These are phyloP conservation scores for Pollenia amentaria DNA, from an alignment of 2,888 invertebrate species.

Conservation along the genomic window DNA sequence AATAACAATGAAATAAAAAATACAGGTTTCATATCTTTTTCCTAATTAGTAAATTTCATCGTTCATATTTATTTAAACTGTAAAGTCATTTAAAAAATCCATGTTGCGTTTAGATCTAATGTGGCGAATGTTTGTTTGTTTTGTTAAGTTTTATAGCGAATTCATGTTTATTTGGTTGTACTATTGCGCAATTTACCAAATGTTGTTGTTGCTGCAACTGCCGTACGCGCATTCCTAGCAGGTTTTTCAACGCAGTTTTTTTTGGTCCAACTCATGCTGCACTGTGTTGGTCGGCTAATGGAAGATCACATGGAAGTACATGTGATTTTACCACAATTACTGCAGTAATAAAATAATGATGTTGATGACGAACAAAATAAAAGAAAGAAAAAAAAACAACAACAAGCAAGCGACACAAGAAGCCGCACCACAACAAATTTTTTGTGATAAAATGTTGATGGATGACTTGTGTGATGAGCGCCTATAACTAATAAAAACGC, in stretches of 20 bases:
- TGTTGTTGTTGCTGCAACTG: constrained; percentile 14
- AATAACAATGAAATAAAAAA: neutral
- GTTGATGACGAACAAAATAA: constrained; percentile 2
- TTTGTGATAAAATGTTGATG: constrained; percentile 34
- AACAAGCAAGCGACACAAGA: neutral
- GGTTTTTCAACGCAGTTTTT: constrained; percentile 57
- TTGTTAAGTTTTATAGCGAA: constrained; percentile 23
- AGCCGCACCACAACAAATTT: neutral
- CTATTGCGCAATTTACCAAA: constrained; percentile 48
- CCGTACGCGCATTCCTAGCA: constrained; percentile 28
- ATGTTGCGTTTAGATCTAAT: neutral
- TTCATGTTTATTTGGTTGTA: constrained; percentile 29
- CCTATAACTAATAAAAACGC: constrained; percentile 27
- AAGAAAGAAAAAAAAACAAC: neutral
- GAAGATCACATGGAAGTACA: neutral
- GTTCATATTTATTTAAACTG: constrained; percentile 18
- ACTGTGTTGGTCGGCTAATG: neutral
- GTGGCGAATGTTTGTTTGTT: constrained; percentile 14
- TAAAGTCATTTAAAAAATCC: constrained; percentile 19
- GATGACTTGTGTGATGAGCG: constrained; percentile 23
- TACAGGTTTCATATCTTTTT: constrained; percentile 10
- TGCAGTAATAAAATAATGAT: neutral
- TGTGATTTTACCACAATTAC: constrained; percentile 4
- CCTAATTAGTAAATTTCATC: constrained; percentile 37
- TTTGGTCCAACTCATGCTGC: neutral